Evolutionary conservation across 2,888 invertebrate species (phyloP).

Genomic region (Agelastica alni): DNA sequence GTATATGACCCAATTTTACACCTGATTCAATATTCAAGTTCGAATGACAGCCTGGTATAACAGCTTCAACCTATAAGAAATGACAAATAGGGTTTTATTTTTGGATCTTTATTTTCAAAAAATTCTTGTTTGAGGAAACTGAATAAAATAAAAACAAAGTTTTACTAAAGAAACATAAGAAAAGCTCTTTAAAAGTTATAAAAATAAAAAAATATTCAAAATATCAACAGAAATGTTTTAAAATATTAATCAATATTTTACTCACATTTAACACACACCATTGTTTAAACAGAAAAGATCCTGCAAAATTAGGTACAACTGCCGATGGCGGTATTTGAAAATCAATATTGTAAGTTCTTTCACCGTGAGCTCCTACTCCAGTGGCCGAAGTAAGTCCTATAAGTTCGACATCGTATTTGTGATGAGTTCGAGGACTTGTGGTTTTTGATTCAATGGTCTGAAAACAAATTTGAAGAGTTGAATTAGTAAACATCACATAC

Average conservation of each 20-base stretch:
- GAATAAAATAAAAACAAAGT: no score
- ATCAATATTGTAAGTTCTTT: conserved; percentile 37
- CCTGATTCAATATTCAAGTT: conserved; percentile 15
- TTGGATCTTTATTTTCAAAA: no score
- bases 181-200: no score
- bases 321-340: conserved; percentile 36
- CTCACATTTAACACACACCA: conserved; percentile 32
- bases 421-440: conserved; percentile 27
- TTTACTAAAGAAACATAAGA: no score
- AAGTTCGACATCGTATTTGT: conserved; percentile 31
- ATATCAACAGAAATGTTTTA: no score
- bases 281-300: conserved; percentile 33
- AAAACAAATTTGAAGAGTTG: no score
- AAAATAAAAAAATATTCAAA: no score
- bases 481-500: no score
- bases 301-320: conserved; percentile 37
- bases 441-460: conserved; percentile 33
- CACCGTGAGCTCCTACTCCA: conserved; percentile 44
- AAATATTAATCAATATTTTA: no score
- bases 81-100: no score
- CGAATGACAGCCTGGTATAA: conserved; percentile 17
- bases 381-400: conserved; percentile 24
- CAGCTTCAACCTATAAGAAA: conserved; percentile 23
- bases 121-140: no score
- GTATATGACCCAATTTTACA: conserved; percentile 23